A percentile compares a stretch with the other conserved stretches of the same genome.
Conservation (phyloP, 2,888 invertebrate species). For the Sisyra terminalis region DNA sequence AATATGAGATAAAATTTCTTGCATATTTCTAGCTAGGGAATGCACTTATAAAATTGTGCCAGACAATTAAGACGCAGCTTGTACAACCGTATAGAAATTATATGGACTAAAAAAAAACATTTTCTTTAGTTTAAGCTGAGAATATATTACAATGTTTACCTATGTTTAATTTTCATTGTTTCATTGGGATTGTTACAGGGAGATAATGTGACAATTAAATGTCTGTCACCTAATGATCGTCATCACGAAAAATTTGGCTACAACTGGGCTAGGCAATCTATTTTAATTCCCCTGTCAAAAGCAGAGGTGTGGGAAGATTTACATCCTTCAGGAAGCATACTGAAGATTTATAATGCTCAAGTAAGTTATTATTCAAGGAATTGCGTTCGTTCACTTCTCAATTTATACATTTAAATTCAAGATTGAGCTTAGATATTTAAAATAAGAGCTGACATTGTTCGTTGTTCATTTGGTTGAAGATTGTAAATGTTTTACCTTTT, state of each 20-base stretch:
- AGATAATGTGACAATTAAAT: constrained; percentile 50
- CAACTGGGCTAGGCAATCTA: constrained; percentile 68
- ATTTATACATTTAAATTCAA: neutral
- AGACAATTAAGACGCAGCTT: too few species aligned
- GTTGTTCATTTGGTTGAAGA: neutral
- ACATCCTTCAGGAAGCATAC: constrained; percentile 66
- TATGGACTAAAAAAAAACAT: too few species aligned
- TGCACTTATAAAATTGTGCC: too few species aligned
- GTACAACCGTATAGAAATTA: too few species aligned
- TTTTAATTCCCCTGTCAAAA: constrained; percentile 54
- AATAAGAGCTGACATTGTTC: neutral
- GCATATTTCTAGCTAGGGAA: too few species aligned
- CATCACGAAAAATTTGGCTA: constrained; percentile 53
- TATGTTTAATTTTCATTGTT: too few species aligned
- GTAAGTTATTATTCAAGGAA: constrained; percentile 26
- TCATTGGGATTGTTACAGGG: constrained; percentile 44
- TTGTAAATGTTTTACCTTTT: constrained; percentile 12
- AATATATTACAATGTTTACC: too few species aligned
- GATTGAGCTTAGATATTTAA: too few species aligned
- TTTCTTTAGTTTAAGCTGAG: too few species aligned
- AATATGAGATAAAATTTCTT: too few species aligned
- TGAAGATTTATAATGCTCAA: constrained; percentile 62
- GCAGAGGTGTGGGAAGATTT: constrained; percentile 74
- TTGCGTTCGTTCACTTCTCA: neutral
- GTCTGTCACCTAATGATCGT: constrained; percentile 48